Conservation (phyloP, 2,888 invertebrate species). For the Drosophila recens region DNA sequence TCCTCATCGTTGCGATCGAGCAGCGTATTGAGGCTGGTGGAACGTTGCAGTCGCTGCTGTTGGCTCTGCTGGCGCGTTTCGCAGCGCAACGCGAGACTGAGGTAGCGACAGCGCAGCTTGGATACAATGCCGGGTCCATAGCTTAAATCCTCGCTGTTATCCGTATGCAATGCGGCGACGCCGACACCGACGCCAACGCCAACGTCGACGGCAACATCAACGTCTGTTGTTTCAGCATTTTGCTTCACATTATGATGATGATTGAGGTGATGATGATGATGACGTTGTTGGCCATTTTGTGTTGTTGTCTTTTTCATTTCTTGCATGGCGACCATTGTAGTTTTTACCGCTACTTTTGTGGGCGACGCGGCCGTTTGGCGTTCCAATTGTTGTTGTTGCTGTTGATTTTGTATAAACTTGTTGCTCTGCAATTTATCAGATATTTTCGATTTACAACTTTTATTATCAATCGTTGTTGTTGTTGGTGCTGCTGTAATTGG, state of each 20-base stretch:
- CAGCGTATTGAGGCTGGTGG: constrained; percentile 93
- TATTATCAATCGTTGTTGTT: constrained; percentile 47
- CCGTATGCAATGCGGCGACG: constrained; percentile 20
- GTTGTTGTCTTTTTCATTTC: constrained; percentile 84
- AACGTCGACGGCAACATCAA: constrained; percentile 29
- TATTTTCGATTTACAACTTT: constrained; percentile 74
- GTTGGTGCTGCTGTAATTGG: constrained; percentile 31
- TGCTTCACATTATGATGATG: constrained; percentile 39
- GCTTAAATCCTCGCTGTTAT: constrained; percentile 90
- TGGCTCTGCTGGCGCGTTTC: constrained; percentile 90
- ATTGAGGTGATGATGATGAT: constrained; percentile 61
- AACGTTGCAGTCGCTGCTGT: constrained; percentile 88
- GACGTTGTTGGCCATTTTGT: constrained; percentile 79
- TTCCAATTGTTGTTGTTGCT: constrained; percentile 38
- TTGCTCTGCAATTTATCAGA: constrained; percentile 83
- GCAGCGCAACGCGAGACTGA: constrained; percentile 91
- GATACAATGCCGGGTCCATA: constrained; percentile 97
- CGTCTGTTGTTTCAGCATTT: constrained; percentile 11
- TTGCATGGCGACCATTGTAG: constrained; percentile 86
- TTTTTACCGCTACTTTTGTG: constrained; percentile 74
- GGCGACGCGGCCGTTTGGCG: constrained; percentile 53
- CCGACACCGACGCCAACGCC: constrained; percentile 21
- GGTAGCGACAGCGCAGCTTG: constrained; percentile 93
- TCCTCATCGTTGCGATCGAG: constrained; percentile 88
- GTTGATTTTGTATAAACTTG: constrained; percentile 82